These are phyloP conservation scores for Danionella cerebrum DNA, from an alignment of 2,113 vertebrate species.

Conservation along the genomic window DNA sequence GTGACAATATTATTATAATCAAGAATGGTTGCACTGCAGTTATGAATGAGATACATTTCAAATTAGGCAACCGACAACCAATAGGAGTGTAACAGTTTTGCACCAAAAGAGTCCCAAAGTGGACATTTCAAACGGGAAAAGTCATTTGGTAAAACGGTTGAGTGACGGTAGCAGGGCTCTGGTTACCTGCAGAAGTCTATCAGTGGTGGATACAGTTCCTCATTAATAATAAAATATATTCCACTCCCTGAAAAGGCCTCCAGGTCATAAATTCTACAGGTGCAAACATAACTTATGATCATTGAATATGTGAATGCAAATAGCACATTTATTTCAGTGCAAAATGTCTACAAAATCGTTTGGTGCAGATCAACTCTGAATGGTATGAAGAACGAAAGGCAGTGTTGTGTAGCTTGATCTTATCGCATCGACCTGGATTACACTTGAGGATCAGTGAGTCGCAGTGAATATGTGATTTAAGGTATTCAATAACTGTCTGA, in stretches of 20 bases:
- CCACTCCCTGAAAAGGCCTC: slow-evolving; percentile 65
- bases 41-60: too few species aligned
- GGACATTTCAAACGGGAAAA: too few species aligned
- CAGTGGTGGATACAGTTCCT: slow-evolving; percentile 69
- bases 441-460: slow-evolving; percentile 13
- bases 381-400: background rate
- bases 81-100: too few species aligned
- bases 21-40: too few species aligned
- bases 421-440: slow-evolving; percentile 23
- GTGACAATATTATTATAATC: too few species aligned
- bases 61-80: too few species aligned
- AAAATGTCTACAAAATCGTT: too few species aligned
- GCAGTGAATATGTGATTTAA: slow-evolving; percentile 20
- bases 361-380: background rate
- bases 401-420: background rate
- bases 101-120: background rate
- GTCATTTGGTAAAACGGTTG: slow-evolving; percentile 56
- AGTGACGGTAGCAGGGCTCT: slow-evolving; percentile 65
- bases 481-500: slow-evolving; percentile 22
- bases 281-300: slow-evolving; percentile 31
- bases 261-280: slow-evolving; percentile 27
- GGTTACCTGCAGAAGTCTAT: slow-evolving; percentile 77
- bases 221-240: slow-evolving; percentile 93
- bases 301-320: slow-evolving; percentile 17
- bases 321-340: background rate